phyloP scores from a whole-genome alignment of 2,113 vertebrate species.

The Vombatus ursinus region DNA sequence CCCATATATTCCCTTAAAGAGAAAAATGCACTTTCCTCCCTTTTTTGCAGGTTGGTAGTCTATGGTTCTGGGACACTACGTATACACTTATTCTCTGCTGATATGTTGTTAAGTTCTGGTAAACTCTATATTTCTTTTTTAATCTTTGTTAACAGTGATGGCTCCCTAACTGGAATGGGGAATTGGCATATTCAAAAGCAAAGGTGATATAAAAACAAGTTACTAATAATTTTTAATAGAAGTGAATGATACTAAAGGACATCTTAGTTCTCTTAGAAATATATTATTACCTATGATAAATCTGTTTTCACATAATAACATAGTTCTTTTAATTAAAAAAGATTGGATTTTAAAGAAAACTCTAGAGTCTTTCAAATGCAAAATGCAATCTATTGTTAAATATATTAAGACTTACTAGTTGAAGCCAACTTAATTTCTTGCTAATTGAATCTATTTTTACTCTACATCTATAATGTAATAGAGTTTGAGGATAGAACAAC shows the following conservation, averaged over 20 bases:
- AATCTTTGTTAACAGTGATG: not conserved
- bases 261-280: not conserved
- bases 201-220: not conserved
- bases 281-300: not conserved
- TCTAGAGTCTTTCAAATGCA: not conserved
- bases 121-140: not conserved
- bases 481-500: not conserved
- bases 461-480: not conserved
- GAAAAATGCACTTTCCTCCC: not conserved
- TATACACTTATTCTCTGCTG: not conserved
- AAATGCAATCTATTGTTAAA: not conserved
- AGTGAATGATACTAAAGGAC: not conserved
- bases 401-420: not conserved
- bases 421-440: not conserved
- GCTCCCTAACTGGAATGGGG: not conserved
- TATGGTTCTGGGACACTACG: not conserved
- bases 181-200: not conserved
- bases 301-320: not conserved
- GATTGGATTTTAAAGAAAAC: not conserved
- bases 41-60: not conserved
- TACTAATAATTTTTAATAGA: not conserved
- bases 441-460: not conserved
- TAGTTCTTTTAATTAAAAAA: not conserved
- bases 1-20: not conserved
- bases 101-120: not conserved